Evolutionary conservation across 2,797 vertebrate species (phyloP).

Genomic region (Somateria mollissima): DNA sequence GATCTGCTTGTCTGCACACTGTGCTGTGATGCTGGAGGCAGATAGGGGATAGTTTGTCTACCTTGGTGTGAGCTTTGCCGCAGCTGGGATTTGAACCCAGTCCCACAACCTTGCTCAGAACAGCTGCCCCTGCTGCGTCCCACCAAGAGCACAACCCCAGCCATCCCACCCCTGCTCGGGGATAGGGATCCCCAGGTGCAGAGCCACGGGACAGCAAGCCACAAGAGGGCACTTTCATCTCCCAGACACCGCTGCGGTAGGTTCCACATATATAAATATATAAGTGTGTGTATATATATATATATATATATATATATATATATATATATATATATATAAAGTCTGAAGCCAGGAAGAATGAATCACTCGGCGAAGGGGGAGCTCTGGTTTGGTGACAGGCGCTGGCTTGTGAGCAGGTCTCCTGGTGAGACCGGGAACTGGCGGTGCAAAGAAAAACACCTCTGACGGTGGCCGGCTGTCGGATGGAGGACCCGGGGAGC

Average conservation of each 20-base stretch:
- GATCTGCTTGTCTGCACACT: background rate
- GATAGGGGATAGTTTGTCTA: background rate
- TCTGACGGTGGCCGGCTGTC: background rate
- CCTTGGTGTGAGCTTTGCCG: background rate
- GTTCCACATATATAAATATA: background rate
- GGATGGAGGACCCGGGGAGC: background rate
- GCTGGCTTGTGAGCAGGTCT: background rate
- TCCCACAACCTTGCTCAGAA: background rate
- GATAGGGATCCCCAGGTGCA: background rate
- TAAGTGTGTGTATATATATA: background rate
- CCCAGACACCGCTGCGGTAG: background rate
- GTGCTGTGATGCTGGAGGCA: accelerated
- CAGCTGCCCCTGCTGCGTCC: background rate
- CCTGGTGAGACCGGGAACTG: background rate
- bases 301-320: background rate
- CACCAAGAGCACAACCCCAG: background rate
- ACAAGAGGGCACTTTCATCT: background rate
- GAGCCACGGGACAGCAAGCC: background rate
- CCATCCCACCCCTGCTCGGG: background rate
- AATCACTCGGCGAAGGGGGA: background rate
- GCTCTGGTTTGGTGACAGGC: background rate
- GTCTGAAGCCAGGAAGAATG: background rate
- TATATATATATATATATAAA: background rate
- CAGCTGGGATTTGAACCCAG: background rate
- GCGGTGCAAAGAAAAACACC: background rate